Conservation (phyloP, 2,888 invertebrate species). For the Leistus spinibarbis region DNA sequence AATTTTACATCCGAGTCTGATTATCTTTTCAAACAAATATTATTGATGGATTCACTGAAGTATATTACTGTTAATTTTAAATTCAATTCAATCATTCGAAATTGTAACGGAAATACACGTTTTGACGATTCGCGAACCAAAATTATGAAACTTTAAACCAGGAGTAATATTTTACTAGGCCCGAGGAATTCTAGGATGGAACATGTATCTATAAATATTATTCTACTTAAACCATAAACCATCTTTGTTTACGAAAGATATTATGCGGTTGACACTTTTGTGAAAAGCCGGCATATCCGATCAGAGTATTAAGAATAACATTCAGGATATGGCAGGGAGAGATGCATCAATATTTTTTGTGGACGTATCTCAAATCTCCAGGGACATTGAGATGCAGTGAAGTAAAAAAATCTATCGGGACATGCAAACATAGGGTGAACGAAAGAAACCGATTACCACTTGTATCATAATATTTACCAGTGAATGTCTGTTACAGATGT, state of each 20-base stretch:
- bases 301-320: constrained; percentile 10
- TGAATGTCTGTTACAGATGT: background rate
- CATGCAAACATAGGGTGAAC: constrained; percentile 30
- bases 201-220: no score
- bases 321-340: background rate
- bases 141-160: no score
- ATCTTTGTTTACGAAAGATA: constrained; percentile 5
- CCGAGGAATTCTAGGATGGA: no score
- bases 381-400: constrained; percentile 25
- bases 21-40: background rate
- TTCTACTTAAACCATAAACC: no score
- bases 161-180: no score
- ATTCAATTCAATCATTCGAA: no score
- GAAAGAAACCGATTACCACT: constrained; percentile 18
- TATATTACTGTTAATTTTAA: no score
- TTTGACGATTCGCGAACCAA: no score
- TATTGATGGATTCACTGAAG: no score
- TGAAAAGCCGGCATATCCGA: constrained; percentile 12
- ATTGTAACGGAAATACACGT: no score
- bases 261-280: constrained; percentile 3
- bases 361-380: constrained; percentile 16
- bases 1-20: background rate
- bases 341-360: constrained; percentile 22
- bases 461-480: constrained; percentile 31
- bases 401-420: constrained; percentile 27